These are phyloP conservation scores for Madoqua kirkii DNA, from an alignment of 2,113 vertebrate genomes.

Conservation along the genomic window DNA sequence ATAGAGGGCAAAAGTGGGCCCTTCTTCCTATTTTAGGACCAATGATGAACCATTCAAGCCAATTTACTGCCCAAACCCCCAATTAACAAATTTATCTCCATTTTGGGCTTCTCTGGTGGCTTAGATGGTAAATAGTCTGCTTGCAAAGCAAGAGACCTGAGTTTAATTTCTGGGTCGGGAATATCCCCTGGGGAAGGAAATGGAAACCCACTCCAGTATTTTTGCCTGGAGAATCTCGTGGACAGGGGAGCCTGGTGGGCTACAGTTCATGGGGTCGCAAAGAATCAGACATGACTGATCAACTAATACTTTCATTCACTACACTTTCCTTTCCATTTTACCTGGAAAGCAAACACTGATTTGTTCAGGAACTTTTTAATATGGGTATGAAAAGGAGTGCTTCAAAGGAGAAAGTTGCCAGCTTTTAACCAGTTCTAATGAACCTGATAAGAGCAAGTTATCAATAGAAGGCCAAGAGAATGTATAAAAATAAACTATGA, in stretches of 20 bases:
- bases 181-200: neutral
- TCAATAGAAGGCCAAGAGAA: neutral
- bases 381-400: neutral
- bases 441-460: neutral
- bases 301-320: neutral
- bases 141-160: neutral
- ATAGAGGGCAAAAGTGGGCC: neutral
- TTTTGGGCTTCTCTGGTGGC: neutral
- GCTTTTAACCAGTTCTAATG: neutral
- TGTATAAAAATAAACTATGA: neutral
- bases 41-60: neutral
- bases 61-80: neutral
- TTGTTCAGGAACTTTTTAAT: neutral
- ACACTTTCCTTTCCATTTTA: neutral
- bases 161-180: neutral
- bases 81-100: neutral
- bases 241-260: neutral
- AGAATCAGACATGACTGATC: neutral
- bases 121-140: neutral
- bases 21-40: neutral
- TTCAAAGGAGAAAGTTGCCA: neutral
- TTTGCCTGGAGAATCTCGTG: neutral
- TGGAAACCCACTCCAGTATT: neutral
- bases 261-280: fast-evolving
- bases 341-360: neutral